Evolutionary conservation across 2,113 vertebrate genomes (phyloP), one percentile per base, ranked within the genome.

Genomic region (Ailuropoda melanoleuca): DNA sequence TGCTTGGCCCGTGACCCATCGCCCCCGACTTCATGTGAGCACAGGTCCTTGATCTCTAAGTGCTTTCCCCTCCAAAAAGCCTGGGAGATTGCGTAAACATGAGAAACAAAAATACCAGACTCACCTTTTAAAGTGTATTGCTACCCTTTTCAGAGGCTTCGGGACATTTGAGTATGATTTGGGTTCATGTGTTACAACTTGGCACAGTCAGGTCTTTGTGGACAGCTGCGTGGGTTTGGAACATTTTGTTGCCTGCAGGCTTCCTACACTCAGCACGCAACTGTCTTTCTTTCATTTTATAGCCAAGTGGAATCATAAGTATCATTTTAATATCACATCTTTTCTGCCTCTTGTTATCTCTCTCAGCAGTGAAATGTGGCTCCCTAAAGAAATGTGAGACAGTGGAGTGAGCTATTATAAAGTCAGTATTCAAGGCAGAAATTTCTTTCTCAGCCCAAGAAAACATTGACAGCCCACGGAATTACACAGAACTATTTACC

Each of bases 381-480:
- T 39, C 50, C 6, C 21, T 34, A 58, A 70, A 60, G 34, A 77
- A 68, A 50, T 68, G 58, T 19, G 58, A 39, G 56, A 12, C 23
- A 24, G 56, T 55, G 48, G 56, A 66, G 23, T 4, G 9, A 75
- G 56, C 53, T 24, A 10, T 48, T 48, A 6, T 43, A 39, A 75
- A 92, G 39, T 66, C 58, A 34, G 4, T 37, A 53, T 13, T 77
- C 39, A 43, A 43, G 50, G 50, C 24, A 68, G 39, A 58, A n/a
- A 68, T 84, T 53, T 93, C 85, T 78, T 37, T 66, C 74, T 93
- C 84, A 55, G 31, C 31, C 10, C 48, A 21, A 78, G 50, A 37
- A 68, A 53, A 31, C 29, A 48, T 11, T 7, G 24, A 43, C 78
- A 58, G 34, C 14, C 14, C 3, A 53, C 19, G n/a, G 39, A 89